A percentile compares a stretch with the other conserved stretches of the same genome.
phyloP scores from a whole-genome alignment of 2,888 invertebrate species.

The Dilophus febrilis region DNA sequence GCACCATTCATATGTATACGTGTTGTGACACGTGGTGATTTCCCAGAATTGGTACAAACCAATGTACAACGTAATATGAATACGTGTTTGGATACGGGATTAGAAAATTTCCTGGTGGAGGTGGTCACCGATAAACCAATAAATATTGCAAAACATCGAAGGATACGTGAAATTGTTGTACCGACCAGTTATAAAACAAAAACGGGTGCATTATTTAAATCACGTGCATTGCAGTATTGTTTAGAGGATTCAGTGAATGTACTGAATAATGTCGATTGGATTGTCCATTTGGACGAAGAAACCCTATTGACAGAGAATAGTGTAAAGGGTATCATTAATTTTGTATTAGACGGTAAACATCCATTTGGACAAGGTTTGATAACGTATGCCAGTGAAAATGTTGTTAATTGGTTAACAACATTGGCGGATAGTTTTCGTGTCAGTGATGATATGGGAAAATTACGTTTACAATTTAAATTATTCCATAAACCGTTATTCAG shows the following conservation, averaged over 20 bases:
- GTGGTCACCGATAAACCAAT: conserved; percentile 85
- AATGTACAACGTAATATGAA: conserved; percentile 79
- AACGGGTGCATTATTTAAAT: conserved; percentile 85
- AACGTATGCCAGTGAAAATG: conserved; percentile 90
- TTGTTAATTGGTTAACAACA: conserved; percentile 94
- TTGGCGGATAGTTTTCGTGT: conserved; percentile 90
- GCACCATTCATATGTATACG: conserved; percentile 91
- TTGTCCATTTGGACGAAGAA: conserved; percentile 95
- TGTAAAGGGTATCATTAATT: conserved; percentile 78
- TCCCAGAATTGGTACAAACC: conserved; percentile 71
- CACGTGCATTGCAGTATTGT: conserved; percentile 88
- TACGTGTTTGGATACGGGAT: conserved; percentile 70
- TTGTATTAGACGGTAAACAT: conserved; percentile 84
- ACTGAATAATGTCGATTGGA: conserved; percentile 79
- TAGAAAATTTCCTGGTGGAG: conserved; percentile 91
- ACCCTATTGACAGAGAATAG: conserved; percentile 86
- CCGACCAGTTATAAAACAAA: conserved; percentile 74
- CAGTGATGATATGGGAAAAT: conserved; percentile 94
- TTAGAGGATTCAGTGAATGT: conserved; percentile 77
- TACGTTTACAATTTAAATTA: conserved; percentile 77
- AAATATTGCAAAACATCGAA: conserved; percentile 55
- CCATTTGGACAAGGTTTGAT: conserved; percentile 92
- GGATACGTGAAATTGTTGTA: conserved; percentile 77
- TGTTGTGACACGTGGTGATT: conserved; percentile 88
- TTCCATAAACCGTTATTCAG: conserved; percentile 92